These are phyloP conservation scores for Nestor notabilis DNA, from an alignment of 2,113 vertebrate genomes.

Conservation along the genomic window DNA sequence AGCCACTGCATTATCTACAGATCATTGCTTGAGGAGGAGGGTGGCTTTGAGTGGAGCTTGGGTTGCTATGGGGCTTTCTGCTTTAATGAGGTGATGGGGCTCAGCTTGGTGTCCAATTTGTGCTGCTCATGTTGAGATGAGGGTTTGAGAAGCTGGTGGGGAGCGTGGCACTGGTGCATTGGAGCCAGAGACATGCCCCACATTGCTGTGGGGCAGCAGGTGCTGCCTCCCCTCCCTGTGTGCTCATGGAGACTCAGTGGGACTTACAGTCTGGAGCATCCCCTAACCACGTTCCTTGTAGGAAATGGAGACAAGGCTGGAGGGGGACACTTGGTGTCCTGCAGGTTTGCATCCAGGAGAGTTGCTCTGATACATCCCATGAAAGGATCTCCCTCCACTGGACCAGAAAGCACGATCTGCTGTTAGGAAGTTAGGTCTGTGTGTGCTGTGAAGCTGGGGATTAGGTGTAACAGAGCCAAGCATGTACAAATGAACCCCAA, in stretches of 20 bases:
- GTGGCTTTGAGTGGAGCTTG: not conserved
- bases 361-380: not conserved
- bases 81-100: not conserved
- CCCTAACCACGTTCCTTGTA: not conserved
- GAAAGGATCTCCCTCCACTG: not conserved
- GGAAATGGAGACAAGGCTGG: not conserved
- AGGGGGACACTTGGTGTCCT: not conserved
- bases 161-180: rapidly evolving
- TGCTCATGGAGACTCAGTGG: rapidly evolving
- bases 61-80: not conserved
- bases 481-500: not conserved
- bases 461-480: not conserved
- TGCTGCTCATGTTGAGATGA: not conserved
- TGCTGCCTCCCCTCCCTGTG: rapidly evolving
- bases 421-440: rapidly evolving
- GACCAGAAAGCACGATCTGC: not conserved
- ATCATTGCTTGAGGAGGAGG: not conserved
- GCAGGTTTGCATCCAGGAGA: not conserved
- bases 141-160: not conserved
- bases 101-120: not conserved
- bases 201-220: not conserved
- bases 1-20: not conserved
- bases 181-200: rapidly evolving
- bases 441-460: not conserved
- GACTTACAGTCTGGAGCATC: not conserved